These are phyloP conservation scores for Vannuccia rotundouncinata DNA, from an alignment of 2,888 invertebrate species.

Conservation along the genomic window DNA sequence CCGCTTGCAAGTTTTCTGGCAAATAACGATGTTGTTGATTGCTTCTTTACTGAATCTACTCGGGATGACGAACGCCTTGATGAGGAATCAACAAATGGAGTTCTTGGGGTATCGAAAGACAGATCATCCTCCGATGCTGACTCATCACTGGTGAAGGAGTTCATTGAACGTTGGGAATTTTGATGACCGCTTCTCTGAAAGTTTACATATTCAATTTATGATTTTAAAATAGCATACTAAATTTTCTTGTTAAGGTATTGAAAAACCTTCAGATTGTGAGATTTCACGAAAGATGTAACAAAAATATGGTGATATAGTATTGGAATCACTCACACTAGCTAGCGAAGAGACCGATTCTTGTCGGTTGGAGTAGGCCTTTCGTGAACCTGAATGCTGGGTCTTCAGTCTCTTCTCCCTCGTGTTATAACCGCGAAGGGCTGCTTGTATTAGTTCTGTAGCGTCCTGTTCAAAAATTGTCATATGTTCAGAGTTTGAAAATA, in stretches of 20 bases:
- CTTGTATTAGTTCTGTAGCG: slow-evolving; percentile 1
- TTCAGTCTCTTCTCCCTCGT: not conserved
- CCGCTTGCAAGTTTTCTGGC: too few species aligned
- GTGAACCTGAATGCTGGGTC: not conserved
- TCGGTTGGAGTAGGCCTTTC: not conserved
- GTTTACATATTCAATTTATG: not conserved
- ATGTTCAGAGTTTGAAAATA: too few species aligned
- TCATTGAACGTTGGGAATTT: not conserved
- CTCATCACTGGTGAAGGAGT: not conserved
- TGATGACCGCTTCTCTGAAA: not conserved
- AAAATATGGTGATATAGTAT: too few species aligned
- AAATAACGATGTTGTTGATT: too few species aligned
- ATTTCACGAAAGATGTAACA: too few species aligned
- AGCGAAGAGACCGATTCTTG: not conserved
- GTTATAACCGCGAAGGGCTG: slow-evolving; percentile 17
- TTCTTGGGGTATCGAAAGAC: not conserved
- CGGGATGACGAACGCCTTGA: too few species aligned
- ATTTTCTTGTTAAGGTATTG: too few species aligned
- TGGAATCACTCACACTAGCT: not conserved
- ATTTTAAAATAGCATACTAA: too few species aligned
- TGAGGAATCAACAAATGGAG: too few species aligned
- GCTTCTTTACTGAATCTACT: too few species aligned
- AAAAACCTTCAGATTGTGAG: too few species aligned
- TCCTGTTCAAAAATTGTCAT: too few species aligned
- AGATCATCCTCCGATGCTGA: not conserved